phyloP scores from a whole-genome alignment of 2,797 vertebrate species.

The Rhinogobio ventralis region DNA sequence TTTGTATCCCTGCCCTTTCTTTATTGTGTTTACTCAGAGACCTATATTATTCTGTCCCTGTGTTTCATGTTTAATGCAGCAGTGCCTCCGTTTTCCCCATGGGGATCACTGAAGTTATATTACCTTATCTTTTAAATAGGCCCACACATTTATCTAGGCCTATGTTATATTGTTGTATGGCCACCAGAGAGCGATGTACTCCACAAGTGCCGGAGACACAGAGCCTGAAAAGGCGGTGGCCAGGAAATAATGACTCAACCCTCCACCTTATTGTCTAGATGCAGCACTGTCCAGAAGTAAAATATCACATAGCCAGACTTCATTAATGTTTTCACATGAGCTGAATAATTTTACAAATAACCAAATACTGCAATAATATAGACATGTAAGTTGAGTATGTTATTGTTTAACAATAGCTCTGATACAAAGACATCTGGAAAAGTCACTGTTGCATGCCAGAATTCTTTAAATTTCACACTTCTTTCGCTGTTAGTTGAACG shows the following conservation, averaged over 20 bases:
- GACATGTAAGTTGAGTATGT: neutral
- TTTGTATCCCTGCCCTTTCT: neutral
- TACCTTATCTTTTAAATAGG: neutral
- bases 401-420: neutral
- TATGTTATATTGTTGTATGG: neutral
- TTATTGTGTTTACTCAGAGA: neutral
- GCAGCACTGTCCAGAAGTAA: conserved; percentile 41
- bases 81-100: neutral
- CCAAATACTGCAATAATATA: neutral
- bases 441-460: neutral
- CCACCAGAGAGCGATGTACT: conserved; percentile 76
- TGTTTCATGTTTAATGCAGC: conserved; percentile 13
- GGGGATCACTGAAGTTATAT: neutral
- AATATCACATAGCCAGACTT: neutral
- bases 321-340: neutral
- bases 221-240: conserved; percentile 61
- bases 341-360: neutral
- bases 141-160: neutral
- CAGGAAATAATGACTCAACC: conserved; percentile 52
- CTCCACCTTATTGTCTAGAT: conserved; percentile 57
- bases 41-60: neutral
- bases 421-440: neutral
- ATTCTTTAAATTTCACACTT: neutral
- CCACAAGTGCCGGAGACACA: conserved; percentile 59
- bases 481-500: neutral